phyloP scores from a whole-genome alignment of 2,888 invertebrate species.

The Ennomos quercinarius region DNA sequence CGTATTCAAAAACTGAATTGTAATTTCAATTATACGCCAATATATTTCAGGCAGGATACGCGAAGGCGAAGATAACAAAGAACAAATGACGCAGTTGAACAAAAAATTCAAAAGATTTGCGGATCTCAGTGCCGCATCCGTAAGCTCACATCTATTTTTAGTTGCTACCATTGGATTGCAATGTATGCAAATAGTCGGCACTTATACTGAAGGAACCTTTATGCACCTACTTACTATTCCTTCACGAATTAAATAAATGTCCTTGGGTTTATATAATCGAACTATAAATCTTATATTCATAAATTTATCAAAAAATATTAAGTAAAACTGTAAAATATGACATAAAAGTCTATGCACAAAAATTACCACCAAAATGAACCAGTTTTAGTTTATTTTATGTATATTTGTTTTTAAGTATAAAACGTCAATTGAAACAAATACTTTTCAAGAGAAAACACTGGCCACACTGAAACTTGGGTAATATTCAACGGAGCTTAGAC shows the following conservation, averaged over 20 bases:
- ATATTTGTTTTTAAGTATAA: too few species aligned
- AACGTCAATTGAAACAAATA: too few species aligned
- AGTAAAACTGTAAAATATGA: too few species aligned
- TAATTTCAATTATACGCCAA: conserved; percentile 10
- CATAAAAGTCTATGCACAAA: too few species aligned
- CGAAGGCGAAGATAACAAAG: conserved; percentile 8
- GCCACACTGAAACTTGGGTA: conserved; percentile 18
- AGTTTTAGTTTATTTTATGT: too few species aligned
- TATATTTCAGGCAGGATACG: conserved; percentile 18
- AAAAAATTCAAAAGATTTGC: conserved; percentile 37
- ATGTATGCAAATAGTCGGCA: conserved; percentile 61
- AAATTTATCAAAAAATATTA: too few species aligned
- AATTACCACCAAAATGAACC: too few species aligned
- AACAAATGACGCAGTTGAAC: conserved; percentile 8
- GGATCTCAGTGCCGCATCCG: conserved; percentile 44
- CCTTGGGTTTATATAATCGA: too few species aligned
- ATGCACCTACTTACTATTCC: too few species aligned
- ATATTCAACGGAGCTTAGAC: conserved; percentile 10
- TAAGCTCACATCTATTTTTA: conserved; percentile 48
- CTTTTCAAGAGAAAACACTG: conserved; percentile 13
- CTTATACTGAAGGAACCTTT: conserved; percentile 11
- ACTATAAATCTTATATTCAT: too few species aligned
- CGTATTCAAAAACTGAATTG: background rate
- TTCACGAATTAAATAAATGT: too few species aligned
- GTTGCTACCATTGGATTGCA: conserved; percentile 42